A percentile compares a stretch with the other conserved stretches of the same genome.
Conservation (phyloP, 2,113 vertebrate genomes). For the Osmerus mordax region DNA sequence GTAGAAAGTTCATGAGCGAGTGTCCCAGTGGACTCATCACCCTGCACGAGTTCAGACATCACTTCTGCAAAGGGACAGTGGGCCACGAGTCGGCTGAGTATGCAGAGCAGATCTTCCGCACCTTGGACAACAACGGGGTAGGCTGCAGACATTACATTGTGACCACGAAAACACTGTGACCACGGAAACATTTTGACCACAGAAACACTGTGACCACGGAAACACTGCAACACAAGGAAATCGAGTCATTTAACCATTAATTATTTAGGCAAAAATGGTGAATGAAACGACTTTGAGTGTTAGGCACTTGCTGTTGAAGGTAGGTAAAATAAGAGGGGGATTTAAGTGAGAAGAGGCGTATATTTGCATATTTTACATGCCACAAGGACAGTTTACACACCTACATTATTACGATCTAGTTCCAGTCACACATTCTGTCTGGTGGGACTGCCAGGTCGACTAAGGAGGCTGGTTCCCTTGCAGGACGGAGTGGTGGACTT, state of each 20-base stretch:
- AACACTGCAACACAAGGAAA: too few species aligned
- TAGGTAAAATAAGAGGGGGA: background rate
- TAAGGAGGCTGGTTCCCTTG: constrained; percentile 19
- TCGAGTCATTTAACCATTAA: too few species aligned
- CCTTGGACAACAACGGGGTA: constrained; percentile 62
- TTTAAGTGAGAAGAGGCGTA: background rate
- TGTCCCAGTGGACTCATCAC: constrained; percentile 66
- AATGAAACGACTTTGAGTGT: too few species aligned
- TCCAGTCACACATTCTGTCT: background rate
- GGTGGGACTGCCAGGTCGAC: too few species aligned
- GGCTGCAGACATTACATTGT: constrained; percentile 1
- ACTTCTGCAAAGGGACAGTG: constrained; percentile 67
- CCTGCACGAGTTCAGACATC: constrained; percentile 65
- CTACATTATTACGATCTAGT: background rate
- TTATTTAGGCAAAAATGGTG: too few species aligned
- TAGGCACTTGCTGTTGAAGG: background rate
- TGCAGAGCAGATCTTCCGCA: constrained; percentile 66
- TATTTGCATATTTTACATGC: background rate
- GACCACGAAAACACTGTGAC: too few species aligned
- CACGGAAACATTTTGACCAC: too few species aligned
- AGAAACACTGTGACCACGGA: background rate
- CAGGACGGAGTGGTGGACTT: constrained; percentile 66
- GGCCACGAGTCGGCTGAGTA: constrained; percentile 61
- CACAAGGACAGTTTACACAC: background rate
- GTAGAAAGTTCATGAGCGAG: constrained; percentile 68